Evolutionary conservation across 2,113 vertebrate genomes (phyloP), one percentile per base, ranked within the genome.

Genomic region (Callaeas wilsoni): DNA sequence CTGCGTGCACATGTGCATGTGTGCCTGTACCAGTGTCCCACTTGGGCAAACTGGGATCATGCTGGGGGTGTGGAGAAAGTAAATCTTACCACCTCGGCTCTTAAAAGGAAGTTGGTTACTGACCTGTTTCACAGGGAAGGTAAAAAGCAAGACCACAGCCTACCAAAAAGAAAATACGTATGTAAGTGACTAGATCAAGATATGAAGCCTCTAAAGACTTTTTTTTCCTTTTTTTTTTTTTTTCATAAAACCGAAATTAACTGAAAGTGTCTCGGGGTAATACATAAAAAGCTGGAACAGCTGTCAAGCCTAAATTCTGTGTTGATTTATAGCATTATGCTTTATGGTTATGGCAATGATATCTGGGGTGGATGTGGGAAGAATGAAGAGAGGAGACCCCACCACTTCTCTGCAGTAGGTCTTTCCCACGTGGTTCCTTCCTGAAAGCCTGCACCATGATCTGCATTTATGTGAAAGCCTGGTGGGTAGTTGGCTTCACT

Each of bases 211-310:
- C 50, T 52, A 63, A 71, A 63, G 41, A 49, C 30, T 16, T 77
- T 56, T 55, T 67, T 1, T 15, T 21, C 33, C 7, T 53, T 93
- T 93, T 94, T 95, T 92, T 84, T 15, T 53, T 93, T 94, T 94
- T 95, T 92, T 84, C 74, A 75, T 94, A 87, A 91, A 89, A 55
- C 15, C 82, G 41, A 78, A 93, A 96, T 95, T 96, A 92, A 62
- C 89, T 92, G 84, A 63, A 84, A 82, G 62, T 14, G 6, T 81
- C 71, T 93, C 73, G 78, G 60, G 47, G 64, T 84, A 78, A 84
- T 93, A 44, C 44, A 88, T 81, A 63, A 92, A 95, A 96, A 89
- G 73, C 69, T 49, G 77, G 77, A 90, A 84, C 62, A 93, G 83
- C 62, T 91, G 77, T 53, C 76, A 71, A 59, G 69, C 70, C 41